Evolutionary conservation across 2,113 vertebrate species (phyloP).

Genomic region (Tragelaphus buxtoni): DNA sequence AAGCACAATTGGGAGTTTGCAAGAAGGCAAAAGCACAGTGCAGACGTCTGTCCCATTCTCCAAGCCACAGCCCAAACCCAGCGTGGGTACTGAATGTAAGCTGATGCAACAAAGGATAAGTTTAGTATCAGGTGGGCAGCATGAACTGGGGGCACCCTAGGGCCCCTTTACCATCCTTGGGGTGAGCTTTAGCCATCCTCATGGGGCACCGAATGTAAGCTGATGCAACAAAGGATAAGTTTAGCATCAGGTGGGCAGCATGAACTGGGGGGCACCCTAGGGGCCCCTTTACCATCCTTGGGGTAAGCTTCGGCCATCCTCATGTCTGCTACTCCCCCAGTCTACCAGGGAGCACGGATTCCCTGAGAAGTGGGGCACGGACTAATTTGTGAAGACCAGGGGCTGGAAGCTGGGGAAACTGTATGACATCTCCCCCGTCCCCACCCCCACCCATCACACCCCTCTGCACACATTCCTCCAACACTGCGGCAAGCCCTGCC

Average conservation of each 20-base stretch:
- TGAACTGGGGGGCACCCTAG: background rate
- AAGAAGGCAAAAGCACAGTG: fast-evolving
- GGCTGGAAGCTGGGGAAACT: background rate
- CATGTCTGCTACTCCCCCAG: fast-evolving
- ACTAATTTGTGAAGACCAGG: background rate
- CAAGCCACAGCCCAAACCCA: too few relatives aligned
- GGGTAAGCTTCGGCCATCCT: background rate
- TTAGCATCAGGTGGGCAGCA: background rate
- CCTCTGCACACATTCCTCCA: too few relatives aligned
- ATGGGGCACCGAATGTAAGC: fast-evolving
- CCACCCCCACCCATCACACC: fast-evolving
- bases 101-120: background rate
- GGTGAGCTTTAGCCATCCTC: too few relatives aligned
- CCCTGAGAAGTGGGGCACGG: background rate
- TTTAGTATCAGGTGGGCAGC: background rate
- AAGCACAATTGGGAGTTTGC: too few relatives aligned
- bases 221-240: background rate
- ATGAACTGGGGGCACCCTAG: background rate
- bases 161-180: fast-evolving
- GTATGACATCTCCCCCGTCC: fast-evolving
- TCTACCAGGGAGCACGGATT: background rate
- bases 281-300: background rate
- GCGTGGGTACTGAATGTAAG: fast-evolving
- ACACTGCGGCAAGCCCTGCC: background rate
- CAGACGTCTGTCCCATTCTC: fast-evolving